A percentile compares a stretch with the other conserved stretches of the same genome.
These are phyloP conservation scores for Chaetura pelagica DNA, from an alignment of 2,113 vertebrate species.

Conservation along the genomic window DNA sequence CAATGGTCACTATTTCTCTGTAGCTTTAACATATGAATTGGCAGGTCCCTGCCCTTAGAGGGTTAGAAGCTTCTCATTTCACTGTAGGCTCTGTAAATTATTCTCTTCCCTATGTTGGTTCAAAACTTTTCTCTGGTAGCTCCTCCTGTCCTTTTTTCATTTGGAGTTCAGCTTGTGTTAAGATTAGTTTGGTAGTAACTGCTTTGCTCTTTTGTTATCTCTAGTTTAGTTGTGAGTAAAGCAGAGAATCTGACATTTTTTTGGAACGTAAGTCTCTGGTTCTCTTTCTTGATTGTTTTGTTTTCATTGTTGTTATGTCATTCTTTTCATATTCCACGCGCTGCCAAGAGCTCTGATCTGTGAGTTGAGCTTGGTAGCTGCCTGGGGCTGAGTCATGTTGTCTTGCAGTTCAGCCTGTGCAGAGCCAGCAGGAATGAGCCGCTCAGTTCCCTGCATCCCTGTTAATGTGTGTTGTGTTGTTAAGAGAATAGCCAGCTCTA, in stretches of 20 bases:
- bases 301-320: conserved; percentile 33
- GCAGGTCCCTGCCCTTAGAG: not conserved
- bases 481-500: not conserved
- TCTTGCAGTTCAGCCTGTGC: conserved; percentile 24
- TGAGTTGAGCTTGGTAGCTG: conserved; percentile 3
- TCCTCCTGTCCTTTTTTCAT: not conserved
- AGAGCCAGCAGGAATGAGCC: not conserved
- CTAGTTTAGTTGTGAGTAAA: not conserved
- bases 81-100: not conserved
- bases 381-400: conserved; percentile 52
- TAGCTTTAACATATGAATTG: not conserved
- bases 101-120: not conserved
- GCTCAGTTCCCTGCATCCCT: not conserved
- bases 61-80: not conserved
- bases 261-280: not conserved
- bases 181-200: not conserved
- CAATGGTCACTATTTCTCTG: not conserved
- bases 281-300: not conserved
- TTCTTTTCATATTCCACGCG: not conserved
- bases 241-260: not conserved
- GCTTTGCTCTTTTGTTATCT: not conserved
- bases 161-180: accelerated
- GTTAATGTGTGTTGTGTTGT: accelerated
- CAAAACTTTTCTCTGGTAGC: not conserved
- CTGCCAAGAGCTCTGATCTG: conserved; percentile 9